Evolutionary conservation across 1,140 invertebrate species (phyloP).

Genomic region (Drusus annulatus): DNA sequence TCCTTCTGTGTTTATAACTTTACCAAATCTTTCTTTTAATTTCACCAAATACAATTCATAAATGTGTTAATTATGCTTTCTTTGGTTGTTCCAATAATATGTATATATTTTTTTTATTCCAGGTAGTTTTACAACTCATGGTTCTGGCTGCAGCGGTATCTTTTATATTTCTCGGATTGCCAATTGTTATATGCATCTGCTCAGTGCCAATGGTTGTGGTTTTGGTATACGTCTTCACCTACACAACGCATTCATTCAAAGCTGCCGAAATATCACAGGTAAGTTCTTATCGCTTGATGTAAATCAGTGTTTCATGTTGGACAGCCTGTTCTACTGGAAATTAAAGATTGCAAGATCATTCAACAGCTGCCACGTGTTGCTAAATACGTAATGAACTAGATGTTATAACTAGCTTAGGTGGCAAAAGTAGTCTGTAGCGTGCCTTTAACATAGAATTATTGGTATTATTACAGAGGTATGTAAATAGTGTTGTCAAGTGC

Average conservation of each 20-base stretch:
- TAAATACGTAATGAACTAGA: too few species aligned
- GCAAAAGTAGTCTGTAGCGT: too few species aligned
- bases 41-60: too few species aligned
- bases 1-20: too few species aligned
- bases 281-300: constrained; percentile 12
- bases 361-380: too few species aligned
- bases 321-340: too few species aligned
- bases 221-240: constrained; percentile 50
- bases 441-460: too few species aligned
- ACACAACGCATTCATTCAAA: constrained; percentile 47
- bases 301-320: neutral
- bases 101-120: constrained; percentile 38
- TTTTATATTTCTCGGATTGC: constrained; percentile 57
- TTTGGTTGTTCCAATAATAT: constrained; percentile 3
- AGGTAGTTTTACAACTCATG: constrained; percentile 55
- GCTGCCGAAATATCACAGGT: constrained; percentile 46
- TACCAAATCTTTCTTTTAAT: too few species aligned
- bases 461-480: too few species aligned
- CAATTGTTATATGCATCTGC: constrained; percentile 46
- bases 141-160: constrained; percentile 52
- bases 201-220: constrained; percentile 49
- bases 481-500: too few species aligned
- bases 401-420: too few species aligned
- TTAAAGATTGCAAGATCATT: too few species aligned
- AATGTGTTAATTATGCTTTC: neutral